A percentile compares a stretch with the other conserved stretches of the same genome.
Evolutionary conservation across 2,797 vertebrate genomes (phyloP).

Genomic region (Poecilia picta): DNA sequence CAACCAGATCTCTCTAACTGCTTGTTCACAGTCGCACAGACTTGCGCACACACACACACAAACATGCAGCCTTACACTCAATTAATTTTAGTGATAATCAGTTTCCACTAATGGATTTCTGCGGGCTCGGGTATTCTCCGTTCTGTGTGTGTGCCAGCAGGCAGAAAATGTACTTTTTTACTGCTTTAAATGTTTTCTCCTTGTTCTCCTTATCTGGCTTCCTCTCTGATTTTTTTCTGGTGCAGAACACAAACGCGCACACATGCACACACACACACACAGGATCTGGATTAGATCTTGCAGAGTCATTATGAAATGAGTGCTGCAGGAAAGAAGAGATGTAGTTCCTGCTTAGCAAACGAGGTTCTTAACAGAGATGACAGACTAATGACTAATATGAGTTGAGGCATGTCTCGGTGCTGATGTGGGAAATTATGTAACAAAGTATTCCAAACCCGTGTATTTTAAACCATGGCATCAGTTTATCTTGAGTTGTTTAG

Average conservation of each 20-base stretch:
- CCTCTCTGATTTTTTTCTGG: slow-evolving; percentile 44
- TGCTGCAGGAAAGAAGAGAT: slow-evolving; percentile 17
- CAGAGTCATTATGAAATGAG: slow-evolving; percentile 62
- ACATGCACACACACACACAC: neutral
- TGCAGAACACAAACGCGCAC: slow-evolving; percentile 15
- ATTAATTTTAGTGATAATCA: slow-evolving; percentile 85
- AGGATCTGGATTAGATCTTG: slow-evolving; percentile 60
- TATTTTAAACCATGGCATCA: neutral
- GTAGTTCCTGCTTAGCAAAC: slow-evolving; percentile 30
- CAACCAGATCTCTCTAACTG: slow-evolving; percentile 48
- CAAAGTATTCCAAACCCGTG: neutral
- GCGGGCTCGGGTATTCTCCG: slow-evolving; percentile 62
- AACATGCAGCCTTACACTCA: slow-evolving; percentile 57
- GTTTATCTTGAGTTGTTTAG: neutral
- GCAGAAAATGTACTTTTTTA: slow-evolving; percentile 70
- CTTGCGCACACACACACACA: slow-evolving; percentile 30
- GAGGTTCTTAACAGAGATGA: slow-evolving; percentile 46
- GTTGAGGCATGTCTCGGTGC: slow-evolving; percentile 15
- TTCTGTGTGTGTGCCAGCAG: slow-evolving; percentile 69
- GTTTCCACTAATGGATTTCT: slow-evolving; percentile 82
- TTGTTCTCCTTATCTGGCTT: slow-evolving; percentile 43
- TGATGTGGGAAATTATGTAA: neutral
- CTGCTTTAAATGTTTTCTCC: slow-evolving; percentile 54
- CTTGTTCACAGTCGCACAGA: slow-evolving; percentile 13
- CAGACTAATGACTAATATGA: slow-evolving; percentile 39